phyloP scores from a whole-genome alignment of 92 coral and sea anemone genomes.

The Paragorgia papillata region DNA sequence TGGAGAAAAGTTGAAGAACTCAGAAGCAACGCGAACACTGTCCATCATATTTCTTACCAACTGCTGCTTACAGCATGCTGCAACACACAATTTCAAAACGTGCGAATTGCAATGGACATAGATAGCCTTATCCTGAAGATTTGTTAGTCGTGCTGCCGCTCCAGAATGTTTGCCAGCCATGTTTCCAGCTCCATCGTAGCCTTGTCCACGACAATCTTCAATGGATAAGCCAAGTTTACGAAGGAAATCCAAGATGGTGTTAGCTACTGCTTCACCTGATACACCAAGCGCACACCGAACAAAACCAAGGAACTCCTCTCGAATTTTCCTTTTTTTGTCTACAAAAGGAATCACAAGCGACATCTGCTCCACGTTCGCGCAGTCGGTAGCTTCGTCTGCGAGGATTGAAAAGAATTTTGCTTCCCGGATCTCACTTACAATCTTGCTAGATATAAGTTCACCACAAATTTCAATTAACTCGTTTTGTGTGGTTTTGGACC shows the following conservation, averaged over 20 bases:
- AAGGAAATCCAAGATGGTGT: constrained; percentile 48
- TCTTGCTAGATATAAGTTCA: constrained; percentile 19
- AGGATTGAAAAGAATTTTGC: constrained; percentile 42
- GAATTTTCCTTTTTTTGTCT: constrained; percentile 59
- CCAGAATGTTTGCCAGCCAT: constrained; percentile 57
- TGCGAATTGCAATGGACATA: too few species aligned
- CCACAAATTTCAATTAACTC: too few species aligned
- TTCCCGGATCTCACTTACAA: constrained; percentile 14
- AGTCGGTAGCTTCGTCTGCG: constrained; percentile 49
- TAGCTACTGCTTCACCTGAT: constrained; percentile 60
- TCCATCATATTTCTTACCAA: too few species aligned
- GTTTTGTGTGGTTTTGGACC: too few species aligned
- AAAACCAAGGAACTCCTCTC: too few species aligned
- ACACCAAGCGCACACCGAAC: constrained; percentile 53
- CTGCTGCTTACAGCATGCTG: too few species aligned
- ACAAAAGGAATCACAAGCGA: too few species aligned
- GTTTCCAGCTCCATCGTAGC: constrained; percentile 74
- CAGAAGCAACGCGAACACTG: too few species aligned
- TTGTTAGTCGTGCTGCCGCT: too few species aligned
- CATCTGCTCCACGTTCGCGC: constrained; percentile 40
- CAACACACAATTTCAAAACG: too few species aligned
- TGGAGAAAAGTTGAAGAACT: too few species aligned
- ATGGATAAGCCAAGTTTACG: constrained; percentile 57
- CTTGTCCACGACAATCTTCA: constrained; percentile 70
- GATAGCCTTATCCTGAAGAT: too few species aligned